Percentiles rank a stretch among this genome's conserved stretches.
Conservation (phyloP, 2,113 vertebrate genomes). For the Nansenia antarctica region DNA sequence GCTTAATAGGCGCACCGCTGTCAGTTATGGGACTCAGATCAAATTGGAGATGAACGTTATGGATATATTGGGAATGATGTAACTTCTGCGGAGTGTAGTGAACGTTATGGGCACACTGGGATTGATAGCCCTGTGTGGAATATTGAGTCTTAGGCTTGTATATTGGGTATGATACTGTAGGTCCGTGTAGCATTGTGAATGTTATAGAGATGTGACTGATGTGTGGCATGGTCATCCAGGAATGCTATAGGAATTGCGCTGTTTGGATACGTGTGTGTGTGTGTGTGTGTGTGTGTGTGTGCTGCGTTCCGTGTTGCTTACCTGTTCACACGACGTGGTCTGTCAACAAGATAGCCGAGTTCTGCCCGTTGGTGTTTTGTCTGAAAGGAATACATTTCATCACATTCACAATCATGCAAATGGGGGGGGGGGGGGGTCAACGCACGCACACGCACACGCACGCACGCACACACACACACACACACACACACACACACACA, state of each 20-base stretch:
- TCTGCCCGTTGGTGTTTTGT: slow-evolving; percentile 97
- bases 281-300: too few relatives aligned
- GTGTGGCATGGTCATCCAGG: not conserved
- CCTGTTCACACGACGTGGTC: slow-evolving; percentile 99
- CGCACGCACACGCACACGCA: too few relatives aligned
- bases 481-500: too few relatives aligned
- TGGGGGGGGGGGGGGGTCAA: too few relatives aligned
- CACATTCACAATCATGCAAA: not conserved
- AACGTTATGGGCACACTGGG: slow-evolving; percentile 30
- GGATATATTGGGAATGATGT: slow-evolving; percentile 51
- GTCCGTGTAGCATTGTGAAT: slow-evolving; percentile 17
- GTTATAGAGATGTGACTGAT: slow-evolving; percentile 12
- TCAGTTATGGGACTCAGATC: slow-evolving; percentile 55
- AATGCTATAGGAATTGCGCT: not conserved
- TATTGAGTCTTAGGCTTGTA: slow-evolving; percentile 48
- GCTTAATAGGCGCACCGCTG: slow-evolving; percentile 60
- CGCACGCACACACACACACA: too few relatives aligned
- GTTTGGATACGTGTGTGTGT: not conserved
- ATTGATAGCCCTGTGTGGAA: slow-evolving; percentile 39
- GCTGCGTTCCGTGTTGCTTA: slow-evolving; percentile 63
- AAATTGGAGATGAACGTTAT: slow-evolving; percentile 66
- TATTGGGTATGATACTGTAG: slow-evolving; percentile 30
- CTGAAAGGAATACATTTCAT: slow-evolving; percentile 74
- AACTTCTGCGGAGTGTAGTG: slow-evolving; percentile 49
- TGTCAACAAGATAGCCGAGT: slow-evolving; percentile 98